Evolutionary conservation across 2,888 invertebrate genomes (phyloP), one percentile per base, ranked within the genome.

Genomic region (Nomada ferruginata): DNA sequence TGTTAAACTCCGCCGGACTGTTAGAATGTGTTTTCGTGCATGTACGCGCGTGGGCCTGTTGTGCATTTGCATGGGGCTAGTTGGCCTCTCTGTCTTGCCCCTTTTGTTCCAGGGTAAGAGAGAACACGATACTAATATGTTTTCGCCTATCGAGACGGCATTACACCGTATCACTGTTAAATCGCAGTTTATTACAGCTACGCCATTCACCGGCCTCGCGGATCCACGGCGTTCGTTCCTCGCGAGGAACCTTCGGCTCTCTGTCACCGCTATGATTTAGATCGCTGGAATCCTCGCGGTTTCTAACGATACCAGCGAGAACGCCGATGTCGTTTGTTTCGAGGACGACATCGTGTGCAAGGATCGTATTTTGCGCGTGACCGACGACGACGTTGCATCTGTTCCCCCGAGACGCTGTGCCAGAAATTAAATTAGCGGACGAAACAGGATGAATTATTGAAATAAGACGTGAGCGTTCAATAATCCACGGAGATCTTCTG

Each of bases 81-180:
- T 78, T 81, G 83, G 79, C 79, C 74, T 77, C 74, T 79, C 76
- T 76, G 77, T 79, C 36, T 44, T 20, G 52, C 13, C 63, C 26
- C 63, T 68, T 52, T 53, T 66, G 76, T 60, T 60, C 59, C 64
- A 23, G 36, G 52, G 59, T 53, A 76, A 82, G 82, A 80, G 47
- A 57, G 26, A 44, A 68, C 47, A 13, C 42, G 11, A 76, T 23
- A 76, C 72, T 63, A 77, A 78, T 71, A 72, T 11, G 77, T 78
- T 78, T 71, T 65, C 70, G 60, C 44, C 60, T 77, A 77, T 71
- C 79, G 47, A 15, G 29, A 63, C 47, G 63, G 18, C 52, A 44
- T 78, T 72, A 63, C 52, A 18, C 23, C 52, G 29, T 61, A 61
- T 70, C 79, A 11, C 42, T 55, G 44, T 26, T 66, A 66, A 77